Evolutionary conservation across 2,113 vertebrate genomes (phyloP).

Genomic region (Tamias sibiricus): DNA sequence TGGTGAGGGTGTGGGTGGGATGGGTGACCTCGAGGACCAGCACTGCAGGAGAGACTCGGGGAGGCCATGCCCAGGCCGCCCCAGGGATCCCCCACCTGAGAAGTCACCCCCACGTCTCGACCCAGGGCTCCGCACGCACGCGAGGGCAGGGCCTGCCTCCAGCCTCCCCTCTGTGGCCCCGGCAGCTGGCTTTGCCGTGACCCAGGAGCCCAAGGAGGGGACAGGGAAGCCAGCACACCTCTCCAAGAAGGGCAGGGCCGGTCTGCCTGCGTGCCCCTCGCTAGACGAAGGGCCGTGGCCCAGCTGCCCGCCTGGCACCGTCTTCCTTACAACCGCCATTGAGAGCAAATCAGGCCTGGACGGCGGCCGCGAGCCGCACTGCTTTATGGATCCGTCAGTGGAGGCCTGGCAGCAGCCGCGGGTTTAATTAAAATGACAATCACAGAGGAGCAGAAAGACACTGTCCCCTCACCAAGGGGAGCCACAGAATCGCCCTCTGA

Average conservation of each 20-base stretch:
- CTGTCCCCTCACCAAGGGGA: background rate
- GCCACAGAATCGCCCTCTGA: background rate
- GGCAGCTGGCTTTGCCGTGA: fast-evolving
- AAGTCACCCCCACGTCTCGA: no score
- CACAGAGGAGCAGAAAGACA: background rate
- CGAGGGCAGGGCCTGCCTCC: fast-evolving
- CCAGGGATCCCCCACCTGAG: fast-evolving
- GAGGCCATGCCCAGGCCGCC: background rate
- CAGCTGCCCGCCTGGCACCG: background rate
- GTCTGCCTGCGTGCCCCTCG: background rate
- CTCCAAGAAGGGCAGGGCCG: no score
- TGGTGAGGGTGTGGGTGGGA: background rate
- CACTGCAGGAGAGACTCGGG: background rate
- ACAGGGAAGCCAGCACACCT: fast-evolving
- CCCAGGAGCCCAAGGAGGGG: background rate
- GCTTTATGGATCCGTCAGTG: background rate
- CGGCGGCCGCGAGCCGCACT: background rate
- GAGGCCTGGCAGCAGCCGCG: background rate
- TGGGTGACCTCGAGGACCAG: fast-evolving
- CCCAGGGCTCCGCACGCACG: fast-evolving
- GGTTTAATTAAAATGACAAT: constrained; percentile 46
- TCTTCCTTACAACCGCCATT: background rate
- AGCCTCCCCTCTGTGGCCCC: fast-evolving
- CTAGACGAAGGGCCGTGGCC: background rate
- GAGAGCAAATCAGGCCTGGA: background rate